Conservation (phyloP, 2,797 vertebrate species). For the Melanotaenia nigrans region DNA sequence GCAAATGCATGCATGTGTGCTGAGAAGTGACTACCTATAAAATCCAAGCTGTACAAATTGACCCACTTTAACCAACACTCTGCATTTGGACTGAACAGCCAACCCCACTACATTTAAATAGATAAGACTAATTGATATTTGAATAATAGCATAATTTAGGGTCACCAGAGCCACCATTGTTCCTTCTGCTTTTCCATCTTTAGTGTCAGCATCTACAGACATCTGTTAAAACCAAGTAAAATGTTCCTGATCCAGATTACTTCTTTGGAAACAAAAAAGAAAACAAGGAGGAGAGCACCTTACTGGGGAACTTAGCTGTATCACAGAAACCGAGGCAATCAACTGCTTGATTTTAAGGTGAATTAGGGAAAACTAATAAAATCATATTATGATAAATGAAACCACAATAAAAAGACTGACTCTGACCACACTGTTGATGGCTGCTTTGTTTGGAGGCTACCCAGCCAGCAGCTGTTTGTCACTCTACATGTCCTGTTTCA, state of each 20-base stretch:
- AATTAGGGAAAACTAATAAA: background rate
- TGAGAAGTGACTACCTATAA: constrained; percentile 46
- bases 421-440: constrained; percentile 2
- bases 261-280: background rate
- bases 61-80: constrained; percentile 33
- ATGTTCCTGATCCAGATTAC: background rate
- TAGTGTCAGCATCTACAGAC: background rate
- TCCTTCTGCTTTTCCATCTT: background rate
- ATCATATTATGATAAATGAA: background rate
- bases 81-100: constrained; percentile 5
- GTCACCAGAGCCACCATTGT: background rate
- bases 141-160: background rate
- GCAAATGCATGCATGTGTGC: constrained; percentile 56
- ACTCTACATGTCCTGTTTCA: constrained; percentile 45
- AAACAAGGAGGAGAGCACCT: background rate
- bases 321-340: background rate
- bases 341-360: background rate
- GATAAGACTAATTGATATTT: constrained; percentile 38
- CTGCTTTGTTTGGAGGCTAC: constrained; percentile 2
- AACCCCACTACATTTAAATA: background rate
- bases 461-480: constrained; percentile 39
- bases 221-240: background rate
- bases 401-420: background rate
- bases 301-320: background rate
- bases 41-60: constrained; percentile 57